Percentiles rank a stretch among this genome's conserved stretches.
Conservation (phyloP, 1,140 invertebrate species). For the Nephotettix cincticeps region DNA sequence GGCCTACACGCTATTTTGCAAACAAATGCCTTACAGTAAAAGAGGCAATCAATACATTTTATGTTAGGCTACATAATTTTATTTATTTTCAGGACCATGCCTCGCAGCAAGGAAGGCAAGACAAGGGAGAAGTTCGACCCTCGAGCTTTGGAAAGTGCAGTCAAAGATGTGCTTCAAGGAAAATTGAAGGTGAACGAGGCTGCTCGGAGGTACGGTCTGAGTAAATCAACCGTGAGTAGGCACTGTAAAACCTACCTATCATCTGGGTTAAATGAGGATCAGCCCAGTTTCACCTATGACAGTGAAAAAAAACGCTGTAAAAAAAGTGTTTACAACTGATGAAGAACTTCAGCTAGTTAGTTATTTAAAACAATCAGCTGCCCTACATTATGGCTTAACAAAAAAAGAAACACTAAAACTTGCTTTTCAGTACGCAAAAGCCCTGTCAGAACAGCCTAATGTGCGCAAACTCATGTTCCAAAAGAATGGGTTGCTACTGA, state of each 20-base stretch:
- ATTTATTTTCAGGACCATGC: not conserved
- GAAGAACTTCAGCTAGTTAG: not conserved
- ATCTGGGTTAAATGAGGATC: not conserved
- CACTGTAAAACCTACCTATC: not conserved
- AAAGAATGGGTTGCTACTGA: constrained; percentile 42
- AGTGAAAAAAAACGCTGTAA: not conserved
- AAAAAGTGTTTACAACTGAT: not conserved
- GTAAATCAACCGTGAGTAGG: not conserved
- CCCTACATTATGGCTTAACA: constrained; percentile 14
- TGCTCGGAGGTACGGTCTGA: not conserved
- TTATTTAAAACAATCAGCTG: not conserved
- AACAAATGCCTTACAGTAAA: too few species aligned
- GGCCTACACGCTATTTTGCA: too few species aligned
- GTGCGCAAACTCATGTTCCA: constrained; percentile 39
- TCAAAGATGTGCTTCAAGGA: not conserved
- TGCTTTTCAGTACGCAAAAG: constrained; percentile 41
- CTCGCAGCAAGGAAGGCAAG: constrained; percentile 4
- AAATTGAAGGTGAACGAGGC: not conserved
- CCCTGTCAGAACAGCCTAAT: not conserved
- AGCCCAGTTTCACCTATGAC: not conserved
- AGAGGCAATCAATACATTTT: not conserved
- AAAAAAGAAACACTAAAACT: constrained; percentile 20
- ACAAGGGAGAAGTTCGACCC: not conserved
- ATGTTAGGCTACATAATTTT: not conserved
- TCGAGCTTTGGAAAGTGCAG: not conserved